Evolutionary conservation across 1,140 invertebrate genomes (phyloP).

Genomic region (Elymnias hypermnestra): DNA sequence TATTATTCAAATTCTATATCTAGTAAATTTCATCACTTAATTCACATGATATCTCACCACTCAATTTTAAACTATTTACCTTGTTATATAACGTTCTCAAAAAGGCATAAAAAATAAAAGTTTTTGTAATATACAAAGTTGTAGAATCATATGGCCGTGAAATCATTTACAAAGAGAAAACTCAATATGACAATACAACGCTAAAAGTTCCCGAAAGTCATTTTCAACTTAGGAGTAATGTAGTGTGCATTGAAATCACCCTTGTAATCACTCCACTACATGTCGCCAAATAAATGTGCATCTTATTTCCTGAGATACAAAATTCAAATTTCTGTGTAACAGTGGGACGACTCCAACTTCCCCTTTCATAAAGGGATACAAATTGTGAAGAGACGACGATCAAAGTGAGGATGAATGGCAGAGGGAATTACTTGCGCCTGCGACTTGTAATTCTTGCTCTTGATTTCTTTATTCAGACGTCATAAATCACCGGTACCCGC

Average conservation of each 20-base stretch:
- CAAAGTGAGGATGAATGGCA: slow-evolving; percentile 48
- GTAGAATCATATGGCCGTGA: background rate
- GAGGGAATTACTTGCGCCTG: slow-evolving; percentile 27
- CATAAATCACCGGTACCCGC: slow-evolving; percentile 38
- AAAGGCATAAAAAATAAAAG: too few species aligned
- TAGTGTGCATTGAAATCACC: slow-evolving; percentile 29
- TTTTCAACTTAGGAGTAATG: slow-evolving; percentile 25
- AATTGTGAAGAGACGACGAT: slow-evolving; percentile 46
- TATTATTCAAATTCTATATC: too few species aligned
- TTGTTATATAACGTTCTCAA: too few species aligned
- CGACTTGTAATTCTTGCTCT: slow-evolving; percentile 47
- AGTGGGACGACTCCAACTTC: slow-evolving; percentile 8
- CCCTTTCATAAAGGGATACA: slow-evolving; percentile 42
- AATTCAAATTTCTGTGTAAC: background rate
- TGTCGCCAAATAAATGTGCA: slow-evolving; percentile 6
- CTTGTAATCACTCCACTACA: slow-evolving; percentile 32
- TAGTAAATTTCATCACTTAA: too few species aligned
- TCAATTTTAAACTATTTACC: background rate
- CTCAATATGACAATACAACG: slow-evolving; percentile 19
- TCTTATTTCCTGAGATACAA: background rate
- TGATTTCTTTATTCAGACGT: slow-evolving; percentile 55
- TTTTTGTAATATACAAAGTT: background rate
- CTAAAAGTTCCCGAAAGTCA: slow-evolving; percentile 24
- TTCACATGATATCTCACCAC: too few species aligned
- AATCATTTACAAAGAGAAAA: slow-evolving; percentile 11